phyloP scores from a whole-genome alignment of 2,888 invertebrate species.

The Pollenia griseotomentosa region DNA sequence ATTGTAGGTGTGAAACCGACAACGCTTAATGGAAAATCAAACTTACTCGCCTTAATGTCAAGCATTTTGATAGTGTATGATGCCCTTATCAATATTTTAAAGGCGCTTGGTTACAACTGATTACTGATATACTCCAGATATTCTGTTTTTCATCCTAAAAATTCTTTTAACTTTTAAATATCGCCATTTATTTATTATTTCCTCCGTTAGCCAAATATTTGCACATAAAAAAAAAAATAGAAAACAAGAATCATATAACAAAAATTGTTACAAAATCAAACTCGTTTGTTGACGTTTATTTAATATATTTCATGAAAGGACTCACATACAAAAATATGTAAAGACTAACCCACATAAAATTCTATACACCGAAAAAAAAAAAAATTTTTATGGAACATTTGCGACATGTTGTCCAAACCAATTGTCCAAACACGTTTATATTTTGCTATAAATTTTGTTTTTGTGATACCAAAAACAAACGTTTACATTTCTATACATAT shows the following conservation, averaged over 20 bases:
- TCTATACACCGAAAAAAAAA: slow-evolving; percentile 21
- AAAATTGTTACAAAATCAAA: slow-evolving; percentile 45
- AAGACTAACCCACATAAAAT: slow-evolving; percentile 3
- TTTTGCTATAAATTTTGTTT: slow-evolving; percentile 25
- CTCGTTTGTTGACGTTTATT: slow-evolving; percentile 43
- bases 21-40: no score
- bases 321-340: not conserved
- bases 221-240: not conserved
- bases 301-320: not conserved
- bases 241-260: slow-evolving; percentile 24
- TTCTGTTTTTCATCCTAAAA: no score
- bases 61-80: no score
- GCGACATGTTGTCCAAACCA: slow-evolving; percentile 41
- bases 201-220: not conserved
- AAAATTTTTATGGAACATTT: slow-evolving; percentile 60
- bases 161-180: no score
- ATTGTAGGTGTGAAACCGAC: no score
- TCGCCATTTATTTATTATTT: no score
- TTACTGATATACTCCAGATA: no score
- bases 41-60: no score
- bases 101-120: no score
- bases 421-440: slow-evolving; percentile 32
- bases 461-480: not conserved
- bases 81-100: no score
- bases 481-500: not conserved